Percentiles rank a stretch among this genome's conserved stretches.
phyloP scores from a whole-genome alignment of 2,888 invertebrate genomes.

The Galeruca laticollis region DNA sequence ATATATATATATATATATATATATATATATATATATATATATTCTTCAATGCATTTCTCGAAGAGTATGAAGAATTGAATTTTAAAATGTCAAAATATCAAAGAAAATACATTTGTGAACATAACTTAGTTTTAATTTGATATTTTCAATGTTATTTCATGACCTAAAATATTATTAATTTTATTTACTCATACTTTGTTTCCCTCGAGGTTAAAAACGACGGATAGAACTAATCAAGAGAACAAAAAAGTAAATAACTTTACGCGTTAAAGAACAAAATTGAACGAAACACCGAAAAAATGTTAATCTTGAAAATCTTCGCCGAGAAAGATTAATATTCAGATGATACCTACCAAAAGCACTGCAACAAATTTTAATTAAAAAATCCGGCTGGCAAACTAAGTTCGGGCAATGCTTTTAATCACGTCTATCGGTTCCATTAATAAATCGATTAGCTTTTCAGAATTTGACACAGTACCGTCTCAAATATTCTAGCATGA shows the following conservation, averaged over 20 bases:
- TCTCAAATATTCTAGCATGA: background rate
- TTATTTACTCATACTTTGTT: constrained; percentile 4
- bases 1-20: too few species aligned
- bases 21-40: too few species aligned
- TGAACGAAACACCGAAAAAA: constrained; percentile 9
- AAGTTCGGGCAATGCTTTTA: constrained; percentile 21
- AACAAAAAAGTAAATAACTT: constrained; percentile 21
- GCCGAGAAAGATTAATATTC: constrained; percentile 25
- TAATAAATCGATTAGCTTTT: constrained; percentile 30
- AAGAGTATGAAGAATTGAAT: too few species aligned
- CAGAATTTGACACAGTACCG: constrained; percentile 17
- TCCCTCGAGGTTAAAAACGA: background rate
- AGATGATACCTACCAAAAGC: constrained; percentile 23
- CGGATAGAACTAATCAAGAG: constrained; percentile 3
- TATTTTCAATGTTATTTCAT: background rate
- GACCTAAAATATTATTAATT: background rate
- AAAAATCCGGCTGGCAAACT: constrained; percentile 28
- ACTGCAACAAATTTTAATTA: constrained; percentile 28
- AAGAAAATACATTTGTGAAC: too few species aligned
- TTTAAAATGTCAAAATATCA: too few species aligned
- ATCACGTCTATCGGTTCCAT: constrained; percentile 25
- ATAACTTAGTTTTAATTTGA: too few species aligned
- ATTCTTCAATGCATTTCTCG: too few species aligned
- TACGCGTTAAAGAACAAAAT: constrained; percentile 15
- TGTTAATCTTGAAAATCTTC: constrained; percentile 25